Conservation (phyloP, 2,113 vertebrate species). For the Ciconia stormi region DNA sequence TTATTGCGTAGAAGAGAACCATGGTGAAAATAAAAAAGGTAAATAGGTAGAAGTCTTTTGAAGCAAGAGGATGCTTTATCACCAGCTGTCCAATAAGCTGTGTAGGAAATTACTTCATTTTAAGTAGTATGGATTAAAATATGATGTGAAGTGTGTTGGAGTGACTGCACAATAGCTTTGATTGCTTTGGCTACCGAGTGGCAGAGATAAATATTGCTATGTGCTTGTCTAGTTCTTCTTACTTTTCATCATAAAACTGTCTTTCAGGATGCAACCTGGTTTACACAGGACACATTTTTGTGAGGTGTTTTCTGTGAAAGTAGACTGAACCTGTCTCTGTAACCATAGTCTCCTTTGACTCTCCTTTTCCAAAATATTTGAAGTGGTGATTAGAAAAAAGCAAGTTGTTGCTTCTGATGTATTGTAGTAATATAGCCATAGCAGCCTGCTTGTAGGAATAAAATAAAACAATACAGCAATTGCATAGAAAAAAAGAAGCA, state of each 20-base stretch:
- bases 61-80: not conserved
- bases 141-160: not conserved
- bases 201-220: not conserved
- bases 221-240: not conserved
- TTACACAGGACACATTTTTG: not conserved
- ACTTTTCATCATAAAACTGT: not conserved
- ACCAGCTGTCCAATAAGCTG: not conserved
- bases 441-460: not conserved
- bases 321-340: not conserved
- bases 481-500: not conserved
- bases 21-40: not conserved
- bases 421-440: not conserved
- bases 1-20: not conserved
- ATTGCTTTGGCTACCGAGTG: not conserved
- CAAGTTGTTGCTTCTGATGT: not conserved
- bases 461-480: not conserved
- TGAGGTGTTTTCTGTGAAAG: not conserved
- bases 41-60: not conserved
- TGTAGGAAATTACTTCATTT: not conserved
- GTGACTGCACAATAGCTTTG: not conserved
- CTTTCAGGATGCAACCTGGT: not conserved
- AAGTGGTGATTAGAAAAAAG: not conserved
- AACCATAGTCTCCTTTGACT: not conserved
- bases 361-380: not conserved
- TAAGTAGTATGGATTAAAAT: not conserved